Evolutionary conservation across 2,113 vertebrate species (phyloP).

Genomic region (Caranx melampygus): DNA sequence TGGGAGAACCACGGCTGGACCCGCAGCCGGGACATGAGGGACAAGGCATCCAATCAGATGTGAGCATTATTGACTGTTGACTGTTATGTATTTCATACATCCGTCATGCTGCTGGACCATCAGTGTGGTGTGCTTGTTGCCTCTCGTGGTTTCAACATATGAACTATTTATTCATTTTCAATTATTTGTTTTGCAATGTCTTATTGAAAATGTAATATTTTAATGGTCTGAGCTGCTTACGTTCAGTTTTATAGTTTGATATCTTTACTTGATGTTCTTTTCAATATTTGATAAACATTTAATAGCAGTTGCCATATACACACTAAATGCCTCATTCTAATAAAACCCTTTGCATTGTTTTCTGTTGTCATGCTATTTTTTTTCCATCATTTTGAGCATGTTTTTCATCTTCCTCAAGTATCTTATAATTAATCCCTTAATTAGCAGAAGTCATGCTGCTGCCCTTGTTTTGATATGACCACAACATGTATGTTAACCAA

Average conservation of each 20-base stretch:
- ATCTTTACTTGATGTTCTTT: slow-evolving; percentile 19
- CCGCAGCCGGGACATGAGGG: slow-evolving; percentile 23
- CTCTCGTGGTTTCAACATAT: slow-evolving; percentile 19
- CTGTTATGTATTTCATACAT: slow-evolving; percentile 20
- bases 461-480: slow-evolving; percentile 59
- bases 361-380: slow-evolving; percentile 46
- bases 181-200: slow-evolving; percentile 16
- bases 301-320: slow-evolving; percentile 14
- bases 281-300: neutral
- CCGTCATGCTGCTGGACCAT: slow-evolving; percentile 14
- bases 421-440: slow-evolving; percentile 56
- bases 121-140: slow-evolving; percentile 9
- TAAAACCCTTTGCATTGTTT: slow-evolving; percentile 68
- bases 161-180: slow-evolving; percentile 60
- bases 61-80: slow-evolving; percentile 63
- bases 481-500: slow-evolving; percentile 57
- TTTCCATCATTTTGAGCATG: slow-evolving; percentile 31
- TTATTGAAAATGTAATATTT: slow-evolving; percentile 1
- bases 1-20: neutral
- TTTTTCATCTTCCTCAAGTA: slow-evolving; percentile 58
- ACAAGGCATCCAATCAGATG: slow-evolving; percentile 50
- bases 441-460: slow-evolving; percentile 42
- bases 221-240: neutral
- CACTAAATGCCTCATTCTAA: slow-evolving; percentile 43
- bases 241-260: neutral